Percentiles rank a stretch among this genome's conserved stretches.
Conservation (phyloP, 2,797 vertebrate species). For the Falco biarmicus region DNA sequence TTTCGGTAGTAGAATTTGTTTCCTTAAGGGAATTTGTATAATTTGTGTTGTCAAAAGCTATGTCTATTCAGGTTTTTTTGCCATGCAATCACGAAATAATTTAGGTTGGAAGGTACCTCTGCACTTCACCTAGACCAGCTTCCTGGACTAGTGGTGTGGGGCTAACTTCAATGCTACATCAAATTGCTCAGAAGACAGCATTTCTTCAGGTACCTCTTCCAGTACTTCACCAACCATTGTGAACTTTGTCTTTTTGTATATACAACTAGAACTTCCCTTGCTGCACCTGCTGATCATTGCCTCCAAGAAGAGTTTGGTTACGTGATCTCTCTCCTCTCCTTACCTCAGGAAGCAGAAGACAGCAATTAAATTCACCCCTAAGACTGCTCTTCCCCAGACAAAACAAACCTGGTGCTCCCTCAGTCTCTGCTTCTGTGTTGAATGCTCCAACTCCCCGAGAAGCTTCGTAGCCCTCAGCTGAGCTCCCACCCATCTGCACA, state of each 20-base stretch:
- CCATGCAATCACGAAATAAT: background rate
- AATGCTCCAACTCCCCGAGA: fast-evolving
- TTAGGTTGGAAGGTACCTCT: background rate
- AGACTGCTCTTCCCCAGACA: background rate
- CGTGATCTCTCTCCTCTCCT: fast-evolving
- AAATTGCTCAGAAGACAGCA: background rate
- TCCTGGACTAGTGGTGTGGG: background rate
- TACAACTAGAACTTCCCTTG: background rate
- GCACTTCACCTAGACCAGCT: background rate
- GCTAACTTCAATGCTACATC: background rate
- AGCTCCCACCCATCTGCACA: background rate
- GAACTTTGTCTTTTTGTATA: background rate
- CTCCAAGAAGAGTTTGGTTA: background rate
- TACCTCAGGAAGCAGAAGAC: background rate
- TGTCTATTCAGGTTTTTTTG: background rate
- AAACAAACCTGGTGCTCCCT: background rate
- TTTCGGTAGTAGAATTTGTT: background rate
- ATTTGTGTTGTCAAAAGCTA: background rate
- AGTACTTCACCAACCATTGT: background rate
- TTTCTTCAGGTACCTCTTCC: background rate
- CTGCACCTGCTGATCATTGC: background rate
- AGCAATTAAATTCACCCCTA: background rate
- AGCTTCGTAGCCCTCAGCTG: background rate
- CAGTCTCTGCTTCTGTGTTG: background rate
- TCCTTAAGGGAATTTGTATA: background rate